Conservation (phyloP, 2,797 vertebrate species). For the Anomalospiza imberbis region DNA sequence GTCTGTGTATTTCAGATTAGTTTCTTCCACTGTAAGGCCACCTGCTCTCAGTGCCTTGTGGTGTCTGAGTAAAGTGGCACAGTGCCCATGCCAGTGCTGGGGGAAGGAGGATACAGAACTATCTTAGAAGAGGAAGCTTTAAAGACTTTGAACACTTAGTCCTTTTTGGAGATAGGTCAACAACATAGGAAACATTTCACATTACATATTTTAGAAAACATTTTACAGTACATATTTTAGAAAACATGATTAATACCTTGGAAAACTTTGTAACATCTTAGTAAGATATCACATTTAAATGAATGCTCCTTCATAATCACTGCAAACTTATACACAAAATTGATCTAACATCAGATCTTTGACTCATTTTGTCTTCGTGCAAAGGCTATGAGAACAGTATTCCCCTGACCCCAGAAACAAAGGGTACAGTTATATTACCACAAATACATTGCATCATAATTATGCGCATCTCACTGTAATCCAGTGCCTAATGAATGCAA, state of each 20-base stretch:
- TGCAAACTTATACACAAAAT: not conserved
- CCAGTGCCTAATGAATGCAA: not conserved
- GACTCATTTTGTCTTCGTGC: not conserved
- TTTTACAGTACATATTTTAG: not conserved
- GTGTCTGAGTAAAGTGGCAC: fast-evolving
- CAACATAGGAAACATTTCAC: not conserved
- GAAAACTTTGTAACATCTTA: not conserved
- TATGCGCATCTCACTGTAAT: not conserved
- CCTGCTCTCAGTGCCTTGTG: not conserved
- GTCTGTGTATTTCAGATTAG: not conserved
- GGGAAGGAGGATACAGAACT: not conserved
- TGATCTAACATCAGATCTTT: not conserved
- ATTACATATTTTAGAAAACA: not conserved
- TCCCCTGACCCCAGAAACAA: not conserved
- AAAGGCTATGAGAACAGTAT: not conserved
- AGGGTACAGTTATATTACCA: not conserved
- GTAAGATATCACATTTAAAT: not conserved
- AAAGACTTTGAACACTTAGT: not conserved
- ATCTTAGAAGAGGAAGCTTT: not conserved
- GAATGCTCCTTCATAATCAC: not conserved
- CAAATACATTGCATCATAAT: not conserved
- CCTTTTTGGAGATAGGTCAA: not conserved
- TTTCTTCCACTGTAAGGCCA: not conserved
- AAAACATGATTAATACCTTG: not conserved
- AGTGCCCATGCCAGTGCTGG: not conserved